Base-by-base conservation (phyloP, 2,888 invertebrate species). In the Macrosoma leucophasiata region DNA sequence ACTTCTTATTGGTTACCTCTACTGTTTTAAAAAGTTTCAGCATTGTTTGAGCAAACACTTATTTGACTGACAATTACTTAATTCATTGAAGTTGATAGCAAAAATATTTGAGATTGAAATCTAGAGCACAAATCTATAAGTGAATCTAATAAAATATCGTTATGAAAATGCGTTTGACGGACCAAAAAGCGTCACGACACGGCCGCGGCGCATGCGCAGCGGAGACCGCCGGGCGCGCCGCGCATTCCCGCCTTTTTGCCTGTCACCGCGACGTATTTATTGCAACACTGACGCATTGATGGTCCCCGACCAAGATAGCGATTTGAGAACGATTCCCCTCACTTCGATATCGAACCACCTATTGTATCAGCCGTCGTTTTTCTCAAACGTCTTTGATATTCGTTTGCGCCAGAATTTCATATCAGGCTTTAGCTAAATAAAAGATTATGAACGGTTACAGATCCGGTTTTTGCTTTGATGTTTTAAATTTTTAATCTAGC, bases 221-320 rank as follows among this genome's bases (percentile, higher is more conserved):
- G 68, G 62, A 69, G 68, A 66, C 73, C 58, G 39, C 52, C n/a
- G n/a, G n/a, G n/a, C n/a, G n/a, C 45, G 50, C 44, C 43, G 52
- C 52, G 57, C 68, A 76, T 78, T 76, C 75, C 70, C 67, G 58
- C 62, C 69, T 78, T 81, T 79, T 79, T 79, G 64, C 50, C 57
- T 57, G 63, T 62, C 66, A 65, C 60, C 53, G 48, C 57, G 63
- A 71, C 66, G 69, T 79, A 77, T 81, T 78, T 78, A 78, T 74
- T 72, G 75, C 71, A 65, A 69, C 68, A 67, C 70, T 69, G 67
- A 65, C 64, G 63, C 54, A 48, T 48, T 45, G 57, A 55, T 50
- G 48, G 55, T 48, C 44, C 48, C 50, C 52, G 57, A 51, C 46
- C 40, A 48, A 62, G 69, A 72, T 75, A 62, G 67, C 69, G 68